Base-by-base conservation (phyloP, 2,797 vertebrate species). In the Halcyon chelicuti region DNA sequence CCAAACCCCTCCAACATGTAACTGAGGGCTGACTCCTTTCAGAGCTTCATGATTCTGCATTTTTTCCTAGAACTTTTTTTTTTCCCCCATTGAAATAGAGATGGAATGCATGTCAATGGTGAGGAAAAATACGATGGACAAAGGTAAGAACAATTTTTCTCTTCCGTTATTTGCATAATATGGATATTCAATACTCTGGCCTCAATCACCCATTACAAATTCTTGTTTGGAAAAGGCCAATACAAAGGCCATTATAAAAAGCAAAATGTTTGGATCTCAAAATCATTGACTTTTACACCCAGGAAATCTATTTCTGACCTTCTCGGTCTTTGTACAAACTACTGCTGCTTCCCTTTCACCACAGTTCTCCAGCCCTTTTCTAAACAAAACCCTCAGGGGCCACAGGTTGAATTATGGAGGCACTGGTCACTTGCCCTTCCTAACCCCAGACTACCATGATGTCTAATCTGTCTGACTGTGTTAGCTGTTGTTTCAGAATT, bases 1-100 rank as follows among this genome's bases (percentile, higher is more conserved):
- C 8, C 2, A 4, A 83, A 35, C 3, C 12, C 20, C 18, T 67
- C 6, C 33, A 40, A 49, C 2, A 8, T 0, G 3, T 31, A 52
- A 52, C 10, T 21, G 20, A 81, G 25, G 37, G 8, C 8, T 52
- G 42, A 8, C 5, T 68, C 11, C 21, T 33, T 76, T 78, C 21
- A 42, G 39, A 80, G 72, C 6, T 52, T 77, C 23, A 14, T 6
- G 3, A 33, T 23, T 71, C 7, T 0, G 3, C 61, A 67, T 7
- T 3, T n/a, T 88, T 28, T 62, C 4, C 14, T 67, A 78, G 23
- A 8, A n/a, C 2, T 35, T 6, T 10, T 6, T 20, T 22, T 87
- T 49, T 40, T 52, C 28, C 22, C 8, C 13, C 7, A 14, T 8
- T 62, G 26, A 58, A 66, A 81, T 2, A 86, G 3, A 40, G 3